Evolutionary conservation across 2,888 invertebrate species (phyloP), one percentile per base, ranked within the genome.

Genomic region (Gasteruption jaculator): DNA sequence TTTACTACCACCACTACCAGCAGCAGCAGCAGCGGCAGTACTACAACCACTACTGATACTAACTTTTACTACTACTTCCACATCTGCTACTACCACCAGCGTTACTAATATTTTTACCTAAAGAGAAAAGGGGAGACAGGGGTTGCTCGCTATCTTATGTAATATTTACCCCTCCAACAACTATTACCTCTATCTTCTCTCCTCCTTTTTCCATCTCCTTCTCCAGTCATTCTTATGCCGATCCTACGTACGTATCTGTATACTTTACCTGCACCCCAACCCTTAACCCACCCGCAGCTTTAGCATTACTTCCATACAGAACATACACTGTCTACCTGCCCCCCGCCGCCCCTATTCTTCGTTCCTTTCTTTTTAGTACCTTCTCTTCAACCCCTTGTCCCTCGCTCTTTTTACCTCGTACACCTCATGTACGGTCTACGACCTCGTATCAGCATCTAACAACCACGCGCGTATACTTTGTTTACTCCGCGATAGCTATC

Each of bases 91-190:
- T n/a, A n/a, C n/a, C n/a, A n/a, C n/a, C n/a, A n/a, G n/a, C n/a
- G n/a, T n/a, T n/a, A n/a, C n/a, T n/a, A n/a, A n/a, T n/a, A n/a
- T n/a, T n/a, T n/a, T n/a, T n/a, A n/a, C 43, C 45, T 41, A 51
- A 52, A 58, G 55, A 56, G 57, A 54, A 60, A 56, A 59, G 53
- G 52, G 52, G 53, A 52, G 48, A 46, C 48, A n/a, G n/a, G n/a
- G n/a, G n/a, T n/a, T n/a, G n/a, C n/a, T n/a, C 51, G 50, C 57
- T 59, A 56, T 62, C 61, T 62, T 60, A 61, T 60, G 58, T 59
- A 61, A 62, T 59, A 62, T 61, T 62, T 61, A 61, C 56, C 54
- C 52, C 57, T 41, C 49, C 45, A 41, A 40, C 50, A 42, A 38
- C 43, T 44, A 51, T 45, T 41, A 39, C 20, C 43, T 26, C 45